Evolutionary conservation across 1,140 invertebrate genomes (phyloP).

Genomic region (Mercenaria mercenaria): DNA sequence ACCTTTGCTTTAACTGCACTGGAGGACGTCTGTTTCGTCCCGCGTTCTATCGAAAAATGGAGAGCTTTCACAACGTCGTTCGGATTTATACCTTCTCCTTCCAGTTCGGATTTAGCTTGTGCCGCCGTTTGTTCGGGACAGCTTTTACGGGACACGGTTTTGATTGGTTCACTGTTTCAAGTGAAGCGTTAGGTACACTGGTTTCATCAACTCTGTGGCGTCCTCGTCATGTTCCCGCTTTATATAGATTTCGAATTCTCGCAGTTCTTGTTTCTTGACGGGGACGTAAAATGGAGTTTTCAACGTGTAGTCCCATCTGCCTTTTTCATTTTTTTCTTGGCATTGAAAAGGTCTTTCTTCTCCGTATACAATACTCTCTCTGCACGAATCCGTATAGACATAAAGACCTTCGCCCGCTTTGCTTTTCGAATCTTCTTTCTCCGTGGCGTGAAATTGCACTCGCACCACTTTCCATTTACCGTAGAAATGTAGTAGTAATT

Average conservation of each 20-base stretch:
- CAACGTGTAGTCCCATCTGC: background rate
- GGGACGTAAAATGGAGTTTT: background rate
- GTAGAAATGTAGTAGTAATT: background rate
- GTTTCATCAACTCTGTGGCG: constrained; percentile 7
- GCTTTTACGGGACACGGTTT: constrained; percentile 8
- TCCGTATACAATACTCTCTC: constrained; percentile 20
- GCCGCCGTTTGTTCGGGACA: constrained; percentile 38
- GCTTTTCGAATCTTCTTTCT: background rate
- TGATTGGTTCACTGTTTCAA: constrained; percentile 32
- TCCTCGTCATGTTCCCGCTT: background rate
- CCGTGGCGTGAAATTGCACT: background rate
- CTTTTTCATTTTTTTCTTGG: background rate
- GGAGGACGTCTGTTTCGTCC: background rate
- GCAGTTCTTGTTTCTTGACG: background rate
- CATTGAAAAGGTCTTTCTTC: background rate
- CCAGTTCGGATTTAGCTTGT: constrained; percentile 36
- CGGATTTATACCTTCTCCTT: constrained; percentile 36
- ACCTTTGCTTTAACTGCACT: background rate
- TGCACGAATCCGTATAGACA: background rate
- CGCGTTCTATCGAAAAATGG: constrained; percentile 10
- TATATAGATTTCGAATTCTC: constrained; percentile 28
- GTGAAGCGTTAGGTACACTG: too few relatives aligned
- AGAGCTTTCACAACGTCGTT: background rate
- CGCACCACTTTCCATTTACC: constrained; percentile 14
- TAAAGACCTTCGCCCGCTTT: background rate